Evolutionary conservation across 2,113 vertebrate species (phyloP), one percentile per base, ranked within the genome.

Genomic region (Thymallus thymallus): DNA sequence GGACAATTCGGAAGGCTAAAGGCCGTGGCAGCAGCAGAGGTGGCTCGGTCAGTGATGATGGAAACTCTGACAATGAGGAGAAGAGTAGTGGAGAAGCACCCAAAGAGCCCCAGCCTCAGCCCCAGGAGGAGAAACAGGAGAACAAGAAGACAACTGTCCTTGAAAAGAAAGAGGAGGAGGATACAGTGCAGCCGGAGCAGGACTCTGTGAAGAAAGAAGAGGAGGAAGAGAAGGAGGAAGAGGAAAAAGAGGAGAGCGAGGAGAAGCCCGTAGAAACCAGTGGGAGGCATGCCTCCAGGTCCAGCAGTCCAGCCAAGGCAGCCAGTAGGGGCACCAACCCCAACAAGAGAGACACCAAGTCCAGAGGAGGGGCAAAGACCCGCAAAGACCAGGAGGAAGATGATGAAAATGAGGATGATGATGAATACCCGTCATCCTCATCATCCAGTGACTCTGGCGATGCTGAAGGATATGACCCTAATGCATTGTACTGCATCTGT

Each of bases 401-500:
- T 2, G 87, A 76, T 0, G 74, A 82, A 0, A 63, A 82, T 0
- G 84, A 87, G 0, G 83, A 87, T 0, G 80, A 77, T 0, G 85
- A 91, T 0, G 74, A 85, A 4, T 77, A 75, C 0, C 90, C 91
- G 0, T 85, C 88, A 0, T 87, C 88, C 0, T 48, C 78, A 0
- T 91, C 90, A 35, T 93, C 90, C 68, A 85, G 73, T 22, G 95
- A 95, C 32, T 94, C 95, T 0, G 96, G 98, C 16, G 91, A 92
- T 0, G 20, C 18, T 10, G 97, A 96, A 78, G 95, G 93, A 20
- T 99, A 98, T 0, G 98, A 99, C 82, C 96, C 98, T 32, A 97
- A 94, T 35, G 91, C 97, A 0, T 91, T 98, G 2, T 99, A 99
- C 61, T 99, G 98, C 88, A 96, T 99, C 76, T 99, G 98, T 83